A percentile compares a stretch with the other conserved stretches of the same genome.
phyloP scores from a whole-genome alignment of 2,797 vertebrate genomes.

The Todus mexicanus region DNA sequence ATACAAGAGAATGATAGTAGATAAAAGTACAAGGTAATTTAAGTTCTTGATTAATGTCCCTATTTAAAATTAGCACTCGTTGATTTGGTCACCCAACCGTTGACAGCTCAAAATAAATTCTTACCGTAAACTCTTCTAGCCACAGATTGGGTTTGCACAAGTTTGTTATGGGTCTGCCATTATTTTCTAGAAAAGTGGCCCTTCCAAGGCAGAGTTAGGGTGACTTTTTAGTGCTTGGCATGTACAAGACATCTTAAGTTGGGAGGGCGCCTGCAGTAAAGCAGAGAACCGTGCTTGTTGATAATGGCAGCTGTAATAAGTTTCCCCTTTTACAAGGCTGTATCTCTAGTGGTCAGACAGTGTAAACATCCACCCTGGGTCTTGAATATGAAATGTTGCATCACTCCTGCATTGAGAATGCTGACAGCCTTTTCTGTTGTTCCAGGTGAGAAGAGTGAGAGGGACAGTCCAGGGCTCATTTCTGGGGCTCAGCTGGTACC shows the following conservation, averaged over 20 bases:
- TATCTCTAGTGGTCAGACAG: neutral
- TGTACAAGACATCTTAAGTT: neutral
- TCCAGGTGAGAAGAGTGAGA: constrained; percentile 14
- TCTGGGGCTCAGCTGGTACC: neutral
- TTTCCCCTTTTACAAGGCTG: neutral
- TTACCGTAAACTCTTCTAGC: neutral
- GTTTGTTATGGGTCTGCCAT: neutral
- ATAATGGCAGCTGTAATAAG: neutral
- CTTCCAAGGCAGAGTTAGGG: neutral
- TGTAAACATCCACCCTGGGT: neutral
- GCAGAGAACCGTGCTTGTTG: neutral
- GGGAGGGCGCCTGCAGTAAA: neutral
- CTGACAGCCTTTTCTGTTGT: neutral
- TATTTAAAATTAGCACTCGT: neutral
- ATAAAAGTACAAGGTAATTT: neutral
- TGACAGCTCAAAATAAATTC: neutral
- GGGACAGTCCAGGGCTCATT: neutral
- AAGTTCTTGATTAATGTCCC: neutral
- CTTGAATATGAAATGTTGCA: neutral
- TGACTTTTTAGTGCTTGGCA: neutral
- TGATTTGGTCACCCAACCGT: neutral
- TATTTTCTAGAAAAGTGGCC: neutral
- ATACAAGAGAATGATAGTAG: neutral
- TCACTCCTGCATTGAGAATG: neutral
- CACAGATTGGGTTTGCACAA: neutral